Evolutionary conservation across 92 coral and sea anemone genomes (phyloP), one percentile per base, ranked within the genome.

Genomic region (Porites evermanni): DNA sequence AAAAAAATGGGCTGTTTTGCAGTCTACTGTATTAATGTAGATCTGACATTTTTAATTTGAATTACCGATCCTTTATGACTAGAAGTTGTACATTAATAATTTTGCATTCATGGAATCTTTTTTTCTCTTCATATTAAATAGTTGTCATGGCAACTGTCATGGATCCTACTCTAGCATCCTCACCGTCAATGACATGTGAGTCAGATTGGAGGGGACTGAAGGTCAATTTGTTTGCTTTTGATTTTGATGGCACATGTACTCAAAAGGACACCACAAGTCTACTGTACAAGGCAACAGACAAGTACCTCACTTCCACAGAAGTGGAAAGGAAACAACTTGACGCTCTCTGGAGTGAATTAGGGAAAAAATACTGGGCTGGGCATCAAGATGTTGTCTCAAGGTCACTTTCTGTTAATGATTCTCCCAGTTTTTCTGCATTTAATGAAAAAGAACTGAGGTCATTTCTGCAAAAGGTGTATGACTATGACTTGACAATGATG

Each of bases 231-330:
- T 85, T 97, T 77, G 99, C 98, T 18, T 90, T 95, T 79, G 99
- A 97, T 78, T 97, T 97, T 87, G 99, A 97, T 84, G 92, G 96
- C 26, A 97, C 99, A 16, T 97, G 99, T 18, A 95, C 99, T 24
- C 87, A 82, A 2, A 75, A 93, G 80, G 96, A 92, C 79, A 92
- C 98, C 6, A 93, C 96, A 44, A 86, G 91, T 17, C 95, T 95
- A 51, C 92, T 66, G 72, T 97, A 97, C 91, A 97, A 84, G 63
- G 98, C 98, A 71, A 89, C 97, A 60, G 93, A 97, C 52, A 93
- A 80, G 67, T 97, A 97, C 87, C 82, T 64, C 13, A 38, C 88
- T 14, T 88, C 93, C 52, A 72, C 91, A 11, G 83, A 88, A 11
- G 79, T 76, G 12, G 91, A 85, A 69, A 78, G 79, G 72, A 83